Evolutionary conservation across 2,797 vertebrate genomes (phyloP), one percentile per base, ranked within the genome.

Genomic region (Fratercula arctica): DNA sequence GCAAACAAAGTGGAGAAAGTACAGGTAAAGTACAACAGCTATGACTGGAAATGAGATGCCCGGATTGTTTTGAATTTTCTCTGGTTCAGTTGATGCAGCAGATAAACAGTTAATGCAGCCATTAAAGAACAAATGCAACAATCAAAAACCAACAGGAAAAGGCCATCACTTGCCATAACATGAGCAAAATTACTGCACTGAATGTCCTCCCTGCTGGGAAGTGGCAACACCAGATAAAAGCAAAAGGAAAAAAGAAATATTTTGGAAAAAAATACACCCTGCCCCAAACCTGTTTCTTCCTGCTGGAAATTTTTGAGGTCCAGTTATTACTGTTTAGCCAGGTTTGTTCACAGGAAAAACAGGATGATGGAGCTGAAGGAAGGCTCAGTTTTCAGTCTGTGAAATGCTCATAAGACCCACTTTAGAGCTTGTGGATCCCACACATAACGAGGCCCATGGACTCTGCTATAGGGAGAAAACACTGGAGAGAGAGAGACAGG

Each of bases 71-170:
- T 80, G 60, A 51, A 78, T 93, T 83, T 90, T 57, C 48, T 85
- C n/a, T 61, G 81, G 33, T 78, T 89, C 75, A 64, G 24, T 10
- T 3, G 6, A 39, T 23, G 61, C 37, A 93, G 92, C 31, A 91
- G 43, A 78, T 33, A 80, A 93, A 92, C 79, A 87, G 90, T 95
- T 94, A 95, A 94, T 63, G 50, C 63, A 72, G 46, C 8, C 54
- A 66, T 59, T 66, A 91, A 50, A 66, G 87, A 85, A 56, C 84
- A 95, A 96, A 85, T 19, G 41, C 43, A 74, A 60, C 0, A 9
- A 78, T 73, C 41, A 92, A 84, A 96, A 95, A 75, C 15, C 57
- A 78, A 94, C 90, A 96, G 90, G 90, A 96, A 97, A 96, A 95
- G 85, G 76, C 85, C 82, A 92, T 26, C 16, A 2, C 50, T 87